phyloP scores from a whole-genome alignment of 2,113 vertebrate species.

The Plecotus auritus region DNA sequence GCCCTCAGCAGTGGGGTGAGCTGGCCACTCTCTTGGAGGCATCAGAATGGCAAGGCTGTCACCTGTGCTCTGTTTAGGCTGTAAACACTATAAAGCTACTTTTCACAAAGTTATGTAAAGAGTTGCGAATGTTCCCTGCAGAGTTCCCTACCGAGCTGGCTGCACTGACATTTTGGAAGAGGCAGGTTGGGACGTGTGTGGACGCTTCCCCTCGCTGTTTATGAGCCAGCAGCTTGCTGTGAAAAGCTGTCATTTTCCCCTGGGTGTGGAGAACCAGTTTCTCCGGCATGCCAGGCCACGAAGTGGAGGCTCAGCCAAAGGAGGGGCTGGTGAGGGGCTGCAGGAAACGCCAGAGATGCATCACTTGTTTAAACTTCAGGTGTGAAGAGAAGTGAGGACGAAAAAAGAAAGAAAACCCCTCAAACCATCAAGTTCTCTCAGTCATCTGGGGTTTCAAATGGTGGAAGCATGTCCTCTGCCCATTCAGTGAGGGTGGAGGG shows the following conservation, averaged over 20 bases:
- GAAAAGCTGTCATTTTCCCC: constrained; percentile 79
- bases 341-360: not conserved
- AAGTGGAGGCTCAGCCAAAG: constrained; percentile 52
- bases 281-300: constrained; percentile 50
- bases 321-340: not conserved
- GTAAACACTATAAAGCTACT: not conserved
- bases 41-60: not conserved
- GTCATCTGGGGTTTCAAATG: not conserved
- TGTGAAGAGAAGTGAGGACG: constrained; percentile 40
- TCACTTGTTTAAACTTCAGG: constrained; percentile 25
- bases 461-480: not conserved
- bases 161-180: constrained; percentile 50
- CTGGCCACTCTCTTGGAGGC: not conserved
- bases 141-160: constrained; percentile 21
- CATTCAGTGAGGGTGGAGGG: not conserved
- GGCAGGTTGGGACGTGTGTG: constrained; percentile 77
- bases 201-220: constrained; percentile 70
- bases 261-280: constrained; percentile 85
- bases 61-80: not conserved
- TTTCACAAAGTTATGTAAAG: constrained; percentile 21
- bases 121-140: constrained; percentile 12
- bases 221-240: constrained; percentile 69
- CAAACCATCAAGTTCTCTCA: not conserved
- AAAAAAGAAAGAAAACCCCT: not conserved
- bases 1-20: not conserved